Conservation (phyloP, 2,797 vertebrate species). For the Xenentodon cancila region DNA sequence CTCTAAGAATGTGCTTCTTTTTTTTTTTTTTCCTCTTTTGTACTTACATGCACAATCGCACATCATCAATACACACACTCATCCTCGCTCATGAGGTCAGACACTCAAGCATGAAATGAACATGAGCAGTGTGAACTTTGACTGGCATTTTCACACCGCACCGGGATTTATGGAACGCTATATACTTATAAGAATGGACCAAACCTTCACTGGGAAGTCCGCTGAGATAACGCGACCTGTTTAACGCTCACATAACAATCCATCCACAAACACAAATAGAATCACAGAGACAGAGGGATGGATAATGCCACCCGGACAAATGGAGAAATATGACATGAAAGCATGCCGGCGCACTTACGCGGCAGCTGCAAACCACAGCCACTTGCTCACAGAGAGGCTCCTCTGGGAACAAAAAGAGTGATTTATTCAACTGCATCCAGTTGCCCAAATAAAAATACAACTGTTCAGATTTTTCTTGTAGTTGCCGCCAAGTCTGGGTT, state of each 20-base stretch:
- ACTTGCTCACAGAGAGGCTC: slow-evolving; percentile 19
- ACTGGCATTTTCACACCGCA: slow-evolving; percentile 76
- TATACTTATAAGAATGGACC: slow-evolving; percentile 72
- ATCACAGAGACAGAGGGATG: slow-evolving; percentile 33
- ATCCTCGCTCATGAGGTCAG: slow-evolving; percentile 55
- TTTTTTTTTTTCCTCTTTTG: slow-evolving; percentile 51
- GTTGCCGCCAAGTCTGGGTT: neutral
- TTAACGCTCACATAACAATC: slow-evolving; percentile 59
- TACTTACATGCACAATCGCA: slow-evolving; percentile 68
- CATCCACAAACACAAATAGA: slow-evolving; percentile 65
- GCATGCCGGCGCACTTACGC: slow-evolving; percentile 31
- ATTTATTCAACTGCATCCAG: slow-evolving; percentile 3
- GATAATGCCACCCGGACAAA: slow-evolving; percentile 36
- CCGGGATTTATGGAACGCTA: slow-evolving; percentile 75
- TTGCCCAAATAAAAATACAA: slow-evolving; percentile 2
- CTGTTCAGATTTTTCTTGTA: neutral
- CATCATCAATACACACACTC: slow-evolving; percentile 68
- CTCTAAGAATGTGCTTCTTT: slow-evolving; percentile 61
- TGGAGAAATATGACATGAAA: slow-evolving; percentile 55
- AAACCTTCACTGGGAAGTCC: slow-evolving; percentile 50
- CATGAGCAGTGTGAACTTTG: slow-evolving; percentile 81
- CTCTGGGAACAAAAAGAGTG: slow-evolving; percentile 1
- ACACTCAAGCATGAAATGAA: slow-evolving; percentile 83
- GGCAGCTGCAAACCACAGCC: slow-evolving; percentile 34
- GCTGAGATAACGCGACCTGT: slow-evolving; percentile 45